Percentiles rank a stretch among this genome's conserved stretches.
These are phyloP conservation scores for Probosciger aterrimus DNA, from an alignment of 2,113 vertebrate species.

Conservation along the genomic window DNA sequence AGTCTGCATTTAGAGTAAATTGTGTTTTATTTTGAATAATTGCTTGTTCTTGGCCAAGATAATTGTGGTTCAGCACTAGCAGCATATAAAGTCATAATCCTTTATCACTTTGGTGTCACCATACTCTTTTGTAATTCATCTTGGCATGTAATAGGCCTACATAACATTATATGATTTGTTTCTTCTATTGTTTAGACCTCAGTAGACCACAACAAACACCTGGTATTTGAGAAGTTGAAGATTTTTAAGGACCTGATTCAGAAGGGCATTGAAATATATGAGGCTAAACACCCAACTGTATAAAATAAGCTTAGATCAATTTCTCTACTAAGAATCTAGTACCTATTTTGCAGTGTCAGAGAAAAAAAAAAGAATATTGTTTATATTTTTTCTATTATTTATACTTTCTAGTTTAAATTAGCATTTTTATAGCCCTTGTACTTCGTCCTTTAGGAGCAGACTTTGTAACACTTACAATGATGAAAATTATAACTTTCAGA, in stretches of 20 bases:
- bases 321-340: background rate
- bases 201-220: background rate
- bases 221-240: background rate
- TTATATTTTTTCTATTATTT: background rate
- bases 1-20: background rate
- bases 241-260: background rate
- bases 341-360: background rate
- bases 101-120: background rate
- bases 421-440: background rate
- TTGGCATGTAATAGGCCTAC: background rate
- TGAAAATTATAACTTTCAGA: background rate
- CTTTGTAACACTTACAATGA: background rate
- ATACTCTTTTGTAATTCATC: background rate
- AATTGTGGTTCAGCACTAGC: background rate
- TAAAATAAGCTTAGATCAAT: background rate
- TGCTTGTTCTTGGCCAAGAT: background rate
- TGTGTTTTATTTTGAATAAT: slow-evolving; percentile 21
- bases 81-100: background rate
- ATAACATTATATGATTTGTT: background rate
- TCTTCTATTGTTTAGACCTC: background rate
- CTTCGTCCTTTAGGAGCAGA: background rate
- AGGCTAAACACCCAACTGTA: background rate
- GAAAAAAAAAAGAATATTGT: background rate
- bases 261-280: background rate
- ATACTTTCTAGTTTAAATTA: background rate